phyloP scores from a whole-genome alignment of 2,113 vertebrate species.

The Channa argus region DNA sequence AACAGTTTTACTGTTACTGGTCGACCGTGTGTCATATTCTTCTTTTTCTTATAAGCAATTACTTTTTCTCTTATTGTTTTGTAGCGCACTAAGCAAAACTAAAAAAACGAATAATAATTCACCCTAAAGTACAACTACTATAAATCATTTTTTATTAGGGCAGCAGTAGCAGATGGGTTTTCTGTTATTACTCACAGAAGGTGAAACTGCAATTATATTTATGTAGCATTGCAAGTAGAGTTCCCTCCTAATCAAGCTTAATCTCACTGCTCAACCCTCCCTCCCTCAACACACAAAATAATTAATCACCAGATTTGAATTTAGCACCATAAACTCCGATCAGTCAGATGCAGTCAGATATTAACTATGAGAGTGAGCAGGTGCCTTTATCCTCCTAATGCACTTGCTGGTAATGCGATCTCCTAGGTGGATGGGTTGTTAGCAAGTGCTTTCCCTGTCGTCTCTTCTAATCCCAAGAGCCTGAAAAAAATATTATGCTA shows the following conservation, averaged over 20 bases:
- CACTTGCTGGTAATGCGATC: constrained; percentile 64
- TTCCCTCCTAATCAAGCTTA: constrained; percentile 15
- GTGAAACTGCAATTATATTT: constrained; percentile 31
- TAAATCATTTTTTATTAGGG: background rate
- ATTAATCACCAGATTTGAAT: constrained; percentile 67
- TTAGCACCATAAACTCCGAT: constrained; percentile 36
- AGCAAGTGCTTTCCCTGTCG: constrained; percentile 24
- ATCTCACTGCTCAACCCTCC: constrained; percentile 31
- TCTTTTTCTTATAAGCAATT: too few relatives aligned
- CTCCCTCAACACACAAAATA: constrained; percentile 30
- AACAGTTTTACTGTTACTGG: too few relatives aligned
- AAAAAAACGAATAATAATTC: too few relatives aligned
- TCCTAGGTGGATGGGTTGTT: constrained; percentile 34
- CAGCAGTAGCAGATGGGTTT: background rate
- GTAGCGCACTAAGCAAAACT: too few relatives aligned
- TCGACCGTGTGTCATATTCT: too few relatives aligned
- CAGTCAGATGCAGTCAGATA: constrained; percentile 38
- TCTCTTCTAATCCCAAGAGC: constrained; percentile 42
- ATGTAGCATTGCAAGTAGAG: background rate
- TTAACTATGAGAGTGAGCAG: constrained; percentile 60
- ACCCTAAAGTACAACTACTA: background rate
- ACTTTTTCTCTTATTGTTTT: too few relatives aligned
- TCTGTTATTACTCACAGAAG: constrained; percentile 10
- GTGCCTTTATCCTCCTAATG: constrained; percentile 74
- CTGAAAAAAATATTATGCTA: constrained; percentile 27